Percentiles rank a stretch among this genome's conserved stretches.
phyloP scores from a whole-genome alignment of 2,888 invertebrate genomes.

The Altica lythri region DNA sequence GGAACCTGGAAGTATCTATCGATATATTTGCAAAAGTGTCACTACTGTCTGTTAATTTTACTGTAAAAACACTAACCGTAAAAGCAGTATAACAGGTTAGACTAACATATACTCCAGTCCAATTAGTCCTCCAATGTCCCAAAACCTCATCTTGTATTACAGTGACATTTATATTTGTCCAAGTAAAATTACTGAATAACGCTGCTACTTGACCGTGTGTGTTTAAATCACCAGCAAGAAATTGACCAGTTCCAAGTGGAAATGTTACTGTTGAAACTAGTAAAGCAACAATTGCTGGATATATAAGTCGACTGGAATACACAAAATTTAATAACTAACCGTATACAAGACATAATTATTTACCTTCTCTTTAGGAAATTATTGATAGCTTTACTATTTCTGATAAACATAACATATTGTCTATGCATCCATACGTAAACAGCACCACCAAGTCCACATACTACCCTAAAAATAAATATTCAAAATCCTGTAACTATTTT shows the following conservation, averaged over 20 bases:
- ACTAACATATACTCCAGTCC: conserved; percentile 82
- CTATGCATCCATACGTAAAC: conserved; percentile 91
- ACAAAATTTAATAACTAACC: too few species aligned
- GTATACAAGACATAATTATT: conserved; percentile 59
- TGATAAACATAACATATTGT: conserved; percentile 88
- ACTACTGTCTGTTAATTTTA: too few species aligned
- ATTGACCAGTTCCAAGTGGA: conserved; percentile 91
- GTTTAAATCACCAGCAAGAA: conserved; percentile 71
- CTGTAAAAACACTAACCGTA: too few species aligned
- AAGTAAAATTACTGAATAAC: conserved; percentile 95
- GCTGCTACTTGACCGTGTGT: conserved; percentile 66
- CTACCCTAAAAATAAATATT: conserved; percentile 63
- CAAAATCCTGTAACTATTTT: neutral
- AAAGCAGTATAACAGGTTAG: conserved; percentile 82
- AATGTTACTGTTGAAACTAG: conserved; percentile 86
- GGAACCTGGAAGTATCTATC: too few species aligned
- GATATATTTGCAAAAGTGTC: too few species aligned
- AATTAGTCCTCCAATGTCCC: conserved; percentile 82
- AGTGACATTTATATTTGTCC: conserved; percentile 80
- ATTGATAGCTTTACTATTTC: conserved; percentile 87
- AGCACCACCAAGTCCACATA: conserved; percentile 86
- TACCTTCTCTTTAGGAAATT: conserved; percentile 92
- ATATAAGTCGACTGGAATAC: conserved; percentile 80
- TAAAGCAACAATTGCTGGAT: conserved; percentile 88
- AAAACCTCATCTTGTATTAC: conserved; percentile 85